Conservation (phyloP, 2,888 invertebrate species). For the Digitonthophagus gazella region DNA sequence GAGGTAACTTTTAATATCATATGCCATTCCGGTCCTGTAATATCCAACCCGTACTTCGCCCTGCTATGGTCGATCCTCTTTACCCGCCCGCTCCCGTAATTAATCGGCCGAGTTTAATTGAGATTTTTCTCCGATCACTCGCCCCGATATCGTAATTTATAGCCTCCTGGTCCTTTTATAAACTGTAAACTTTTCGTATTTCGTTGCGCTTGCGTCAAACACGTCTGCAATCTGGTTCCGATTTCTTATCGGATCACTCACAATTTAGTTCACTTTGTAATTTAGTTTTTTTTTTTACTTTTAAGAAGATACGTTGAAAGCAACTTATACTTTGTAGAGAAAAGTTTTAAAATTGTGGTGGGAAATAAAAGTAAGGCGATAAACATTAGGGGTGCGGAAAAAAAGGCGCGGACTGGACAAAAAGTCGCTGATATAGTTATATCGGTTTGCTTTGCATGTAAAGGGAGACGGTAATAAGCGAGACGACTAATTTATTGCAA, state of each 20-base stretch:
- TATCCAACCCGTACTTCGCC: not conserved
- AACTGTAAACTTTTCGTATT: conserved; percentile 19
- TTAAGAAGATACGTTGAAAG: not conserved
- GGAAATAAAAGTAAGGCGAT: not conserved
- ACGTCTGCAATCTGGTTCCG: not conserved
- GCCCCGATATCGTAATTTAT: conserved; percentile 47
- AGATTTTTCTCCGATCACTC: conserved; percentile 49
- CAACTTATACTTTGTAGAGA: not conserved
- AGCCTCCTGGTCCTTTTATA: conserved; percentile 38
- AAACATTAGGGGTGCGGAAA: not conserved
- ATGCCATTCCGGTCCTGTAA: conserved; percentile 10
- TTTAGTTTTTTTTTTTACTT: too few relatives aligned
- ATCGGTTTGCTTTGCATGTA: conserved; percentile 10
- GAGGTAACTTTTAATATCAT: not conserved
- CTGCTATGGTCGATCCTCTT: conserved; percentile 34
- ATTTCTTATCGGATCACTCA: not conserved
- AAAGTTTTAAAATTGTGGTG: not conserved
- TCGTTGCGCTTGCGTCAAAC: not conserved
- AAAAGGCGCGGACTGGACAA: not conserved
- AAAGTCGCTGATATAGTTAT: not conserved
- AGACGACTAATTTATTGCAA: conserved; percentile 33
- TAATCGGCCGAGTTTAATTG: conserved; percentile 50
- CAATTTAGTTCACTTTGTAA: not conserved
- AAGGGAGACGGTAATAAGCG: conserved; percentile 26
- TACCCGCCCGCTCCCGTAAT: conserved; percentile 47